These are phyloP conservation scores for Peromyscus maniculatus DNA, from an alignment of 2,113 vertebrate species.

Conservation along the genomic window DNA sequence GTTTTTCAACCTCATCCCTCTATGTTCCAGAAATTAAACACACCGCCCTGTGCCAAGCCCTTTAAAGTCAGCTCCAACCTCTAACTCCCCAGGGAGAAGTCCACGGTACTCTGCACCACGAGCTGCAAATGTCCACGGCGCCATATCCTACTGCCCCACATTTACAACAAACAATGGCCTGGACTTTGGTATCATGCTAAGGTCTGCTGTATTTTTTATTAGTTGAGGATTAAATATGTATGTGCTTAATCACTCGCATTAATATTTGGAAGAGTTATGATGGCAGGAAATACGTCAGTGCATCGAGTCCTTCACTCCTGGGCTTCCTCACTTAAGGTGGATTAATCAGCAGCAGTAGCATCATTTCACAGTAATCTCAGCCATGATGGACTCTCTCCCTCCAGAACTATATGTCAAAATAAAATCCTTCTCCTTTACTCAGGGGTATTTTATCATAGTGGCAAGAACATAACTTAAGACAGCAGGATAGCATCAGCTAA, in stretches of 20 bases:
- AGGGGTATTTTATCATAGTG: neutral
- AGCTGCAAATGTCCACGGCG: neutral
- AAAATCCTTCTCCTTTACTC: neutral
- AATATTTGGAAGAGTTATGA: constrained; percentile 52
- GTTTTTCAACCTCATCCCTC: neutral
- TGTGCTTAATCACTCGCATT: neutral
- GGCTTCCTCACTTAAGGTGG: neutral
- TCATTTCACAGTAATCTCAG: neutral
- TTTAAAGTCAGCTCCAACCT: neutral
- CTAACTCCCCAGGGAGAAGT: neutral
- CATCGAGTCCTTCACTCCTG: neutral
- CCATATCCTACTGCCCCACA: neutral
- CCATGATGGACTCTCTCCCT: neutral
- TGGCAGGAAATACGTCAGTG: neutral
- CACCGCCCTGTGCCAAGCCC: neutral
- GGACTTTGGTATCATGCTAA: neutral
- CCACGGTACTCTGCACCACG: neutral
- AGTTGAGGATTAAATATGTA: constrained; percentile 37
- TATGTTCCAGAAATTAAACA: neutral
- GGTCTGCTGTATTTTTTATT: constrained; percentile 17
- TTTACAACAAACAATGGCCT: neutral
- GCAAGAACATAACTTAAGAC: neutral
- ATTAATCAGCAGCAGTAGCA: neutral
- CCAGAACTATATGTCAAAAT: neutral
- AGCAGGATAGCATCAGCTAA: neutral